Evolutionary conservation across 2,888 invertebrate genomes (phyloP).

Genomic region (Mesochorus sp.): DNA sequence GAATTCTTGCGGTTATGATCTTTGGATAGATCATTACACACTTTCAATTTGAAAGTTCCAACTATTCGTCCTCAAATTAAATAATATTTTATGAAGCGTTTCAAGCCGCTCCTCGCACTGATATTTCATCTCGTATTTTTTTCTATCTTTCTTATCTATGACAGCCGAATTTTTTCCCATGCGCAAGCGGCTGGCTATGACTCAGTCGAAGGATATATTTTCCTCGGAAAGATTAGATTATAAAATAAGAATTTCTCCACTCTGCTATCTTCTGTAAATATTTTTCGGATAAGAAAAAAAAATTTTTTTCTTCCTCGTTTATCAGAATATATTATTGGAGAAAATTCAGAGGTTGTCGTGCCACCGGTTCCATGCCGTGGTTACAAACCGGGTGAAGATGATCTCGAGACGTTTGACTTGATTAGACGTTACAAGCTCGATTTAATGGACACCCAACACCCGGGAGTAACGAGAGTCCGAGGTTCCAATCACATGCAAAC

Average conservation of each 20-base stretch:
- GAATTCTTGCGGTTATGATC: neutral
- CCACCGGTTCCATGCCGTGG: slow-evolving; percentile 83
- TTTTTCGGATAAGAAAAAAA: too few relatives aligned
- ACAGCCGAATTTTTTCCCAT: too few relatives aligned
- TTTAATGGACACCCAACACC: slow-evolving; percentile 84
- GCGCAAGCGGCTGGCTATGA: too few relatives aligned
- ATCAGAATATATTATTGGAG: slow-evolving; percentile 61
- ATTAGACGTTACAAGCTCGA: slow-evolving; percentile 90
- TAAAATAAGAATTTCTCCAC: neutral
- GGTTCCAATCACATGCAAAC: slow-evolving; percentile 91
- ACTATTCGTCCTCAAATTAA: too few relatives aligned
- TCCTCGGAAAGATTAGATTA: too few relatives aligned
- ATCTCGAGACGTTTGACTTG: slow-evolving; percentile 91
- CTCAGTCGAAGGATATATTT: too few relatives aligned
- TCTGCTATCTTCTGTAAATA: too few relatives aligned
- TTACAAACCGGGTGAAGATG: slow-evolving; percentile 88
- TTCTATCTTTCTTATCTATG: too few relatives aligned
- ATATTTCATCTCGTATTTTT: too few relatives aligned
- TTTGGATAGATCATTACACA: neutral
- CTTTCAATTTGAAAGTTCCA: too few relatives aligned
- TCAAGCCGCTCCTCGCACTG: too few relatives aligned
- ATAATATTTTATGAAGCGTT: too few relatives aligned
- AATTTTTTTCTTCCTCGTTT: neutral
- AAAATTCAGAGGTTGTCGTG: slow-evolving; percentile 61
- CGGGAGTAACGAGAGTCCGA: slow-evolving; percentile 87